These are phyloP conservation scores for Agrochola lychnidis DNA, from an alignment of 2,888 invertebrate genomes.

Conservation along the genomic window DNA sequence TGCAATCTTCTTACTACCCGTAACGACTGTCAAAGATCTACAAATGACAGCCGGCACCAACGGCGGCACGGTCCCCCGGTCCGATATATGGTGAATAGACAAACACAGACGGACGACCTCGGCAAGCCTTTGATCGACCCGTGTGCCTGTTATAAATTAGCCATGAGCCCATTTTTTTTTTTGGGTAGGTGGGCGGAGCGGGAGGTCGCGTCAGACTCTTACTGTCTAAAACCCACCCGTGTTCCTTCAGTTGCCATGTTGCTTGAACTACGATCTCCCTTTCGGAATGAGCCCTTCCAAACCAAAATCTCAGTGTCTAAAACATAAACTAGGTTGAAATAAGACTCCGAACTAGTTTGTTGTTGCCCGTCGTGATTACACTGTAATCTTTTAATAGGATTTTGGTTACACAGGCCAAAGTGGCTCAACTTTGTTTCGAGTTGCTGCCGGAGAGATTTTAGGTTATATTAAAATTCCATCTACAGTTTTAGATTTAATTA, in stretches of 20 bases:
- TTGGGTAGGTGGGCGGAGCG: too few species aligned
- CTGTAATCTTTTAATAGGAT: constrained; percentile 64
- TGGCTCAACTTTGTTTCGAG: constrained; percentile 51
- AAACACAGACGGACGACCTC: too few species aligned
- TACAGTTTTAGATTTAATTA: constrained; percentile 41
- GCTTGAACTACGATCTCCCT: too few species aligned
- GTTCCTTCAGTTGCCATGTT: too few species aligned
- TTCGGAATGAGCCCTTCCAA: background rate
- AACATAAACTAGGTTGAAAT: constrained; percentile 38
- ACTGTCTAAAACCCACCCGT: too few species aligned
- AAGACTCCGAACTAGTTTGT: constrained; percentile 49
- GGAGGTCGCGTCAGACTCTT: too few species aligned
- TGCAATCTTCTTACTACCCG: background rate
- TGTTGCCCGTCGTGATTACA: constrained; percentile 40
- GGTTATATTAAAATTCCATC: constrained; percentile 32
- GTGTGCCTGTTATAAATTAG: background rate
- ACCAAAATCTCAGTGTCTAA: constrained; percentile 15
- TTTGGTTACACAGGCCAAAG: constrained; percentile 47
- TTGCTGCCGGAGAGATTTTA: constrained; percentile 35
- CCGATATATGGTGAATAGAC: background rate
- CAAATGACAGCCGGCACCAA: background rate
- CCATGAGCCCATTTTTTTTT: too few species aligned
- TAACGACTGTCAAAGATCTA: background rate
- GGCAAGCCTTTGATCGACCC: background rate
- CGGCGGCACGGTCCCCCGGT: background rate